Base-by-base conservation (phyloP, 2,797 vertebrate genomes). In the Potorous gilbertii region DNA sequence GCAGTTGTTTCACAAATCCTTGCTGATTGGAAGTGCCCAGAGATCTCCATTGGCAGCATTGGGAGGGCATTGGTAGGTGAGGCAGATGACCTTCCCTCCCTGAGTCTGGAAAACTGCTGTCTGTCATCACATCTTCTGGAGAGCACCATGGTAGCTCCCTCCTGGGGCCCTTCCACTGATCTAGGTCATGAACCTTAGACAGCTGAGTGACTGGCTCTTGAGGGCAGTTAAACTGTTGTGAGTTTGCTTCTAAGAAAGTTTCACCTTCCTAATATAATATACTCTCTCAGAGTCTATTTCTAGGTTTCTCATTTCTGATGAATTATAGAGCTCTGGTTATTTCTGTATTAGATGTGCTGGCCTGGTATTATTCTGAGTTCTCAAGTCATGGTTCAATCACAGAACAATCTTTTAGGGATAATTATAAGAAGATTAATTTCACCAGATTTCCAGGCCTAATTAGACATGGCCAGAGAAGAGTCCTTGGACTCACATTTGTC, bases 231-330 rank as follows among this genome's bases (percentile, higher is more conserved):
- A 4, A 3, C 46, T 87, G 40, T 50, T 46, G 40, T 27, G 40
- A 87, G 18, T 74, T 56, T 56, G 46, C 56, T 55, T 66, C 94
- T 93, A 66, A 94, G 95, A 74, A 96, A 56, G 92, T 93, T 96
- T 93, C 24, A 55, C 28, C n/a, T 96, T 97, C 94, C 94, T 97
- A 90, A 90, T 96, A 96, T 96, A 96, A 91, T 96, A 13, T 52
- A 93, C 87, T 92, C 31, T 52, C 0, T 74, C 94, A 59, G 40
- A 56, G 40, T 96, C 62, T 94, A 93, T 94, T 96, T 95, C 96
- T 96, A 62, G 91, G 14, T 93, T 95, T 94, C 28, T 59, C 97
- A 96, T 55, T 92, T 95, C 4, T 55, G 0, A 46, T 96, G 34
- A n/a, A 6, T 96, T 95, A 95, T 93, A 89, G 96, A 97, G 57